A percentile compares a stretch with the other conserved stretches of the same genome.
These are phyloP conservation scores for Oscheius sp. DNA, from an alignment of 1,140 invertebrate genomes.

Conservation along the genomic window DNA sequence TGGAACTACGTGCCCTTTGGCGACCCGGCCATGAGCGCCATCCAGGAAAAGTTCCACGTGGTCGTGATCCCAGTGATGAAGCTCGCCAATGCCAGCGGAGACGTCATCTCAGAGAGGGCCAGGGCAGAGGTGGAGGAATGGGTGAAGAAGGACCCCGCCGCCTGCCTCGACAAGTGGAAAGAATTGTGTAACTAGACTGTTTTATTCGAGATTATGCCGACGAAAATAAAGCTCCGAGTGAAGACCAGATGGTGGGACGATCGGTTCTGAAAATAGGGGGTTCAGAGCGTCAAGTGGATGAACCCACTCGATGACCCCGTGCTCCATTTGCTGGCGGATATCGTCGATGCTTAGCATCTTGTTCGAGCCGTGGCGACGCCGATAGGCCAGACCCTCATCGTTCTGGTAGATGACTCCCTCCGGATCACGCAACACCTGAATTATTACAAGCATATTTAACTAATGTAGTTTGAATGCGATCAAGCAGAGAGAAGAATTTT, in stretches of 20 bases:
- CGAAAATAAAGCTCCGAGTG: too few relatives aligned
- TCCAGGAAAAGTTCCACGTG: slow-evolving; percentile 36
- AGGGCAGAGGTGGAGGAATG: slow-evolving; percentile 34
- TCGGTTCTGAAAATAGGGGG: too few relatives aligned
- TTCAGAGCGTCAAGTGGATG: too few relatives aligned
- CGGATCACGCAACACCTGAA: neutral
- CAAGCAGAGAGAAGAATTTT: neutral
- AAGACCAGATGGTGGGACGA: too few relatives aligned
- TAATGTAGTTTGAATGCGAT: neutral
- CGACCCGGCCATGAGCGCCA: neutral
- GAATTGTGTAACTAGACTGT: too few relatives aligned
- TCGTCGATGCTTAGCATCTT: slow-evolving; percentile 20
- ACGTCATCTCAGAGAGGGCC: slow-evolving; percentile 29
- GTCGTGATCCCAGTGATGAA: slow-evolving; percentile 29
- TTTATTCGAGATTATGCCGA: too few relatives aligned
- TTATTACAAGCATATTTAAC: slow-evolving; percentile 3
- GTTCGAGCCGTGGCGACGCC: slow-evolving; percentile 22
- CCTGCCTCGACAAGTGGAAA: slow-evolving; percentile 14
- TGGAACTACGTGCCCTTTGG: slow-evolving; percentile 42
- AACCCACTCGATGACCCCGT: too few relatives aligned
- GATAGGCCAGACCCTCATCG: slow-evolving; percentile 26
- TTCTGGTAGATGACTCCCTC: slow-evolving; percentile 16
- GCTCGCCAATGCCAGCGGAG: slow-evolving; percentile 29
- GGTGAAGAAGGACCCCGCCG: slow-evolving; percentile 19
- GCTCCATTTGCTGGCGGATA: slow-evolving; percentile 4